A percentile compares a stretch with the other conserved stretches of the same genome.
Evolutionary conservation across 2,797 vertebrate species (phyloP).

Genomic region (Propithecus perrieri): DNA sequence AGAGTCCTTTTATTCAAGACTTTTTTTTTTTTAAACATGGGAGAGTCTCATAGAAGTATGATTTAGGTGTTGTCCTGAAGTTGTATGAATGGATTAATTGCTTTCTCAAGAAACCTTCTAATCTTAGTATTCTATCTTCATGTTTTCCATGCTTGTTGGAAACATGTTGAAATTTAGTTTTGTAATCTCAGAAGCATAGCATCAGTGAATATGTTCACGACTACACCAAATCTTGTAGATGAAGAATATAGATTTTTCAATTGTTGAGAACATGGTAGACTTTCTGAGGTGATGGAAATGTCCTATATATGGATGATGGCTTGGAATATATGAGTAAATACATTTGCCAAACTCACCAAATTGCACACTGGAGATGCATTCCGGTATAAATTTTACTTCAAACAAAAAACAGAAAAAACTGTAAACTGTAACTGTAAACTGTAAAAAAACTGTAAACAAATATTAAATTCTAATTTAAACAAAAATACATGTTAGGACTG

Average conservation of each 20-base stretch:
- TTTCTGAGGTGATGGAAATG: neutral
- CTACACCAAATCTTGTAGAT: neutral
- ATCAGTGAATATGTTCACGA: neutral
- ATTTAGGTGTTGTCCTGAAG: neutral
- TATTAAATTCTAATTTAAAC: neutral
- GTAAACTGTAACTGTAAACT: neutral
- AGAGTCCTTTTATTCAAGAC: neutral
- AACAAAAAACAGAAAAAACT: neutral
- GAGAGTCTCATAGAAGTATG: neutral
- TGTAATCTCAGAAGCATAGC: neutral
- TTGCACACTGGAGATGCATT: neutral
- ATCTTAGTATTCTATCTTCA: neutral
- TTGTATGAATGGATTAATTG: neutral
- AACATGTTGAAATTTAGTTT: constrained; percentile 42
- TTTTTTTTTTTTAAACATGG: neutral
- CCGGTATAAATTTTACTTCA: neutral
- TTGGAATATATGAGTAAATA: neutral
- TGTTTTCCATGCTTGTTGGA: neutral
- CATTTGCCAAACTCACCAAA: neutral
- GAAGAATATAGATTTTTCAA: neutral
- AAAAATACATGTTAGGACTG: neutral
- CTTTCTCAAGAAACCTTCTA: constrained; percentile 3
- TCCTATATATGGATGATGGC: neutral
- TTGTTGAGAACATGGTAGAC: neutral
- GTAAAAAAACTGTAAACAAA: neutral